A percentile compares a stretch with the other conserved stretches of the same genome.
phyloP scores from a whole-genome alignment of 2,797 vertebrate species.

The Gallinago solitaria region DNA sequence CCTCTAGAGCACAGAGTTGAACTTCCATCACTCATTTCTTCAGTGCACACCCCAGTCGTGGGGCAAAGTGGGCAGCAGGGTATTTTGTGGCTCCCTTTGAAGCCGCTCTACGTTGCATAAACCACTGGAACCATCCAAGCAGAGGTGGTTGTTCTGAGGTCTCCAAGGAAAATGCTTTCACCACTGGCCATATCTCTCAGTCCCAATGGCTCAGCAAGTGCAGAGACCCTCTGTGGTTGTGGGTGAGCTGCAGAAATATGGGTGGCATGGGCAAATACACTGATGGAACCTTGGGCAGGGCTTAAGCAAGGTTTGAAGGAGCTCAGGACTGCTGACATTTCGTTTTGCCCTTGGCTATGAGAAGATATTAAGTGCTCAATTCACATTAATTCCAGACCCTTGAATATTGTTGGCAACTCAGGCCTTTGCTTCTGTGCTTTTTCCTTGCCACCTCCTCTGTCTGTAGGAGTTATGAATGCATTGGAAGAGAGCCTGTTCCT shows the following conservation, averaged over 20 bases:
- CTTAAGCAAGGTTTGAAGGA: background rate
- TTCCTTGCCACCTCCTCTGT: background rate
- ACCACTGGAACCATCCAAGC: background rate
- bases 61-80: background rate
- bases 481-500: background rate
- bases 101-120: background rate
- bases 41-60: no score
- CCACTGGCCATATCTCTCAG: background rate
- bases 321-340: background rate
- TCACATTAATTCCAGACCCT: background rate
- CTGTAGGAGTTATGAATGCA: background rate
- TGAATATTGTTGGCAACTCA: background rate
- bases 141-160: background rate
- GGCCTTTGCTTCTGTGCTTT: background rate
- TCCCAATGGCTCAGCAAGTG: background rate
- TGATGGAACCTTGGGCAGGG: background rate
- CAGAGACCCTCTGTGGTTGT: background rate
- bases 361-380: background rate
- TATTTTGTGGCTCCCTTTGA: background rate
- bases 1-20: background rate
- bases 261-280: background rate
- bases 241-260: background rate
- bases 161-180: background rate
- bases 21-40: background rate
- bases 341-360: background rate